Evolutionary conservation across 1,140 invertebrate genomes (phyloP).

Genomic region (Monochamus saltuarius): DNA sequence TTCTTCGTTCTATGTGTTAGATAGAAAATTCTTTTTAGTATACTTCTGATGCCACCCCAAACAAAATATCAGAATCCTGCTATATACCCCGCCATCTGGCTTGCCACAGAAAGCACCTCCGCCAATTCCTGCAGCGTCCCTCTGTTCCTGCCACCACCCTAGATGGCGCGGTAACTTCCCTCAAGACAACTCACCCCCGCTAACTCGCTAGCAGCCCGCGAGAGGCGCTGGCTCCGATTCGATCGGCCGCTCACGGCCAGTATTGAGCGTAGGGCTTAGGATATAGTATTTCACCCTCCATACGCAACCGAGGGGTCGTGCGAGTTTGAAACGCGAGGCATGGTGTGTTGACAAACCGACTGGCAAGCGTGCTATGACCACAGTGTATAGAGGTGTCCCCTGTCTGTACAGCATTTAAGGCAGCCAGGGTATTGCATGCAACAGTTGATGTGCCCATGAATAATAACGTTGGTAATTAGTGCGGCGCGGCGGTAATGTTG

Average conservation of each 20-base stretch:
- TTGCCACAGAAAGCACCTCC: no score
- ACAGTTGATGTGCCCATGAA: conserved; percentile 43
- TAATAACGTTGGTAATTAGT: conserved; percentile 40
- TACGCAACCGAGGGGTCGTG: conserved; percentile 25
- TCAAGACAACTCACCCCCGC: background rate
- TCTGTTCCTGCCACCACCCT: no score
- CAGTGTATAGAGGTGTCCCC: conserved; percentile 10
- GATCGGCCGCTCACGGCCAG: conserved; percentile 29
- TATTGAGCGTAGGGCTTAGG: conserved; percentile 38
- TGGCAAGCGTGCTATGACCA: conserved; percentile 15
- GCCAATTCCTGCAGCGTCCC: no score
- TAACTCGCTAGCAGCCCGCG: conserved; percentile 13
- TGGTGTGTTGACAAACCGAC: background rate
- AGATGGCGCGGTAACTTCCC: conserved; percentile 4
- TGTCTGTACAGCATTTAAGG: conserved; percentile 1
- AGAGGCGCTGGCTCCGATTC: conserved; percentile 29
- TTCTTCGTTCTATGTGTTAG: no score
- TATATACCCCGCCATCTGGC: no score
- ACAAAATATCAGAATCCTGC: no score
- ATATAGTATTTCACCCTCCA: conserved; percentile 41
- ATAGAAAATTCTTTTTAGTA: no score
- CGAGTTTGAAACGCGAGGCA: background rate
- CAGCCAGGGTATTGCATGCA: conserved; percentile 28
- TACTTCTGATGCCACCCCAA: no score
- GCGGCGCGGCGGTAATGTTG: conserved; percentile 33